Evolutionary conservation across 2,797 vertebrate genomes (phyloP), one percentile per base, ranked within the genome.

Genomic region (Melanogrammus aeglefinus): DNA sequence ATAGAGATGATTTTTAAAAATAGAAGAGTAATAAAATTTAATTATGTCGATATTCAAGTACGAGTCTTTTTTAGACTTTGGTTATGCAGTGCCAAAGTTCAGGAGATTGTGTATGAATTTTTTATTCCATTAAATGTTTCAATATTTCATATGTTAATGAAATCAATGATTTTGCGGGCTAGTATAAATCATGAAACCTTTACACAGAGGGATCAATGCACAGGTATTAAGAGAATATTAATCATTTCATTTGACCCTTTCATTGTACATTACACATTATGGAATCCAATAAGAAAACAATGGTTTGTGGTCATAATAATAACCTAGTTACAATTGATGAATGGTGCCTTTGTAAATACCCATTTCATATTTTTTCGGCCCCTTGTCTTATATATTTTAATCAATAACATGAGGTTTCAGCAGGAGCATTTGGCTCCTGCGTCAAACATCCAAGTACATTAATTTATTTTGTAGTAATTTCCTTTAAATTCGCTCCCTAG

Each of bases 91-190:
- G 57, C 57, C 57, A 63, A 63, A 63, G 57, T 24, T 63, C 18
- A 63, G 63, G 63, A 69, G 63, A 69, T 69, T 69, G n/a, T 69
- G n/a, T 69, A 27, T 69, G 24, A 24, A 69, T 69, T 69, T 8
- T 69, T 9, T 27, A 69, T 27, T 27, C 63, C 27, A n/a, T n/a
- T 27, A 69, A 69, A 69, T 69, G n/a, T 27, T 69, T 69, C 63
- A 69, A 69, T 69, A 69, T 69, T 27, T 69, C 63, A 69, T 69
- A 69, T 69, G 63, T 69, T 69, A 69, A 69, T 69, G n/a, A 27
- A 12, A 69, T 69, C 63, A 13, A 69, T 69, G 63, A 69, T 69
- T 27, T 69, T 69, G 63, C 3, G 9, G 10, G 63, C 63, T 27
- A 27, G 24, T 69, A 69, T 69, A 10, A 69, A 69, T 69, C 63